phyloP scores from a whole-genome alignment of 2,797 vertebrate species.

The Heteromormyrus szaboi region DNA sequence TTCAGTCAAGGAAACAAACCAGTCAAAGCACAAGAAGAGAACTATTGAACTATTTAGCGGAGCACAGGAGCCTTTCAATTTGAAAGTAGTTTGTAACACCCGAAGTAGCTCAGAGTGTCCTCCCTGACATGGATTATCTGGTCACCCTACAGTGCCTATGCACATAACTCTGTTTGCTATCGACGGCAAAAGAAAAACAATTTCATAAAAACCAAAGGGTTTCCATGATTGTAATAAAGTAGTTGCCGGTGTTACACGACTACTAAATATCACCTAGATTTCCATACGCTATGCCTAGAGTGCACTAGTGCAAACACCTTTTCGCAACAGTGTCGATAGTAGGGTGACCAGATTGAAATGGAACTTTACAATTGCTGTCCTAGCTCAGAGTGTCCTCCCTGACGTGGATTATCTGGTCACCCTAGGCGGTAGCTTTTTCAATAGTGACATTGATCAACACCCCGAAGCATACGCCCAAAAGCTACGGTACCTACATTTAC shows the following conservation, averaged over 20 bases:
- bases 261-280: neutral
- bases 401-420: too few relatives aligned
- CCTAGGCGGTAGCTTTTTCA: neutral
- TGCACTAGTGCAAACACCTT: neutral
- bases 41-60: too few relatives aligned
- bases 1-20: too few relatives aligned
- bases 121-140: too few relatives aligned
- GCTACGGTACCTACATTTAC: neutral
- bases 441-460: neutral
- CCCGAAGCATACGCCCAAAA: neutral
- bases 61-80: too few relatives aligned
- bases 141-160: neutral
- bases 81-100: too few relatives aligned
- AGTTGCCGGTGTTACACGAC: neutral
- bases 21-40: too few relatives aligned
- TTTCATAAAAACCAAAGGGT: neutral
- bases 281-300: neutral
- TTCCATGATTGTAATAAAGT: neutral
- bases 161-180: neutral
- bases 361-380: too few relatives aligned
- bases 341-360: too few relatives aligned
- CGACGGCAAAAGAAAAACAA: neutral
- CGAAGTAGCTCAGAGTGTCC: too few relatives aligned
- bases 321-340: neutral
- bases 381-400: too few relatives aligned